Evolutionary conservation across 2,888 invertebrate species (phyloP).

Genomic region (Ischnura elegans): DNA sequence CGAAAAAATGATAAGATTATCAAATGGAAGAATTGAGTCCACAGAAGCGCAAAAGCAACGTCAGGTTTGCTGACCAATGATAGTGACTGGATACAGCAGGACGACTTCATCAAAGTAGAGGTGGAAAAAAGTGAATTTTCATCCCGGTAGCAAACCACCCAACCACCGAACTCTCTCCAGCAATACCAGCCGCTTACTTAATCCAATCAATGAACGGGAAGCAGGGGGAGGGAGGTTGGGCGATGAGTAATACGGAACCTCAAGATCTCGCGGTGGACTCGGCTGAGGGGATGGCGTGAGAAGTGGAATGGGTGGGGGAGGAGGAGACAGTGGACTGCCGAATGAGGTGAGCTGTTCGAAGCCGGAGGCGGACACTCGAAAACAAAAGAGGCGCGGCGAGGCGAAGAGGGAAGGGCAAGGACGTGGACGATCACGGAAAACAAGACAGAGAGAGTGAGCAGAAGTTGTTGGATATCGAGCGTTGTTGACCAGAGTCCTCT

Average conservation of each 20-base stretch:
- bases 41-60: no score
- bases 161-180: no score
- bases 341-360: conserved; percentile 5
- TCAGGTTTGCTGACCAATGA: no score
- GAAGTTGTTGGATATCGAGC: not conserved
- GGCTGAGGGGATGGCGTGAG: not conserved
- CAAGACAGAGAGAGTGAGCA: not conserved
- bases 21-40: no score
- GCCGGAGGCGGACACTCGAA: not conserved
- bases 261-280: not conserved
- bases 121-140: no score
- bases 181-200: no score
- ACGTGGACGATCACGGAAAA: not conserved
- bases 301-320: not conserved
- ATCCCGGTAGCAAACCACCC: no score
- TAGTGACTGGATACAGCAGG: no score
- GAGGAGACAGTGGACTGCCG: not conserved
- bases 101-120: no score
- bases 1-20: no score
- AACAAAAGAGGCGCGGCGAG: not conserved
- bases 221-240: not conserved
- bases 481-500: no score
- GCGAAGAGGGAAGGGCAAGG: not conserved
- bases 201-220: no score
- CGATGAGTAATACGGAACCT: not conserved